Base-by-base conservation (phyloP, 2,113 vertebrate species). In the Dissostichus mawsoni region DNA sequence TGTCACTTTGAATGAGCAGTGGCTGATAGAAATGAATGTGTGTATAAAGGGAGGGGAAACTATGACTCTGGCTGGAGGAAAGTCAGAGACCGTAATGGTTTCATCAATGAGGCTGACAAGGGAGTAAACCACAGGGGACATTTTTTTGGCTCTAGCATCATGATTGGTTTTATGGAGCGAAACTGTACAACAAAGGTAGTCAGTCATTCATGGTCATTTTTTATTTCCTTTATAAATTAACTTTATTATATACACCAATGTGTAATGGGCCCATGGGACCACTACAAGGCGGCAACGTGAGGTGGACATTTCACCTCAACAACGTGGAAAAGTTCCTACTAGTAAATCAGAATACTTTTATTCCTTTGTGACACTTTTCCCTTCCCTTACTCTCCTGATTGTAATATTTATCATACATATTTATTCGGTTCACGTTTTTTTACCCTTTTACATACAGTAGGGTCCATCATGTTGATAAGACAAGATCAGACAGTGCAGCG, bases 151-250 rank as follows among this genome's bases (percentile, higher is more conserved):
- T 29, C 29, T 29, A 29, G 29, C 29, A 29, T 29, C 29, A 29
- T 29, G 29, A 29, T 29, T 48, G 52, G 17, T 71, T 84, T 90
- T 88, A 87, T 85, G 36, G 59, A 66, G 63, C 45, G 51, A 62
- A 63, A 67, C 70, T 85, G 68, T 88, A 88, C 65, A 80, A 81
- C 50, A 63, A 51, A 44, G 50, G 17, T 48, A 76, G n/a, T 29
- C 66, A 84, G 20, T 82, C 53, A 76, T 53, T 78, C 70, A 61
- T 64, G 44, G 57, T 45, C 62, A 74, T 58, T 74, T 80, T 68
- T 25, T 0, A 68, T 14, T 25, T 67, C 10, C 67, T 80, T 80
- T 83, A 80, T 88, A 63, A 70, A 29, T 53, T 9, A 41, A 50
- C 48, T 79, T 80, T 57, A 80, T 69, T 63, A 65, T 70, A 18